Evolutionary conservation across 2,888 invertebrate genomes (phyloP).

Genomic region (Syrphus vitripennis): DNA sequence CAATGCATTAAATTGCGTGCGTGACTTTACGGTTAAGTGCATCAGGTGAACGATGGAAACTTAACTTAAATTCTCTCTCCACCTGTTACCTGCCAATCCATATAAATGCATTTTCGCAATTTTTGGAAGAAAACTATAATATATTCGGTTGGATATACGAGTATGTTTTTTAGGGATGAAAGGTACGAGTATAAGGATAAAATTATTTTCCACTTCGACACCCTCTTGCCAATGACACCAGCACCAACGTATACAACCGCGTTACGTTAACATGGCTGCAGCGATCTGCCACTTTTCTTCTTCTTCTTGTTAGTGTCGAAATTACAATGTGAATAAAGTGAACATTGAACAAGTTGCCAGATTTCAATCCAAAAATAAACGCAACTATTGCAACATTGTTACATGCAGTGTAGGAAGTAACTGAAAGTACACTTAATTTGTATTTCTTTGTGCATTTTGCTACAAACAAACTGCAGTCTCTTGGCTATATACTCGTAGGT

Average conservation of each 20-base stretch:
- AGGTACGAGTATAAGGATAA: background rate
- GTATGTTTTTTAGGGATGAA: background rate
- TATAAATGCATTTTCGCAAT: constrained; percentile 49
- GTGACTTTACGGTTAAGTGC: constrained; percentile 54
- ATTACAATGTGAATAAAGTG: constrained; percentile 11
- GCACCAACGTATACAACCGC: background rate
- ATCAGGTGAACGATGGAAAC: background rate
- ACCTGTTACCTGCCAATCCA: constrained; percentile 60
- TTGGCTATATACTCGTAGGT: too few relatives aligned
- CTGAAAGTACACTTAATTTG: background rate
- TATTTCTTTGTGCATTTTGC: background rate
- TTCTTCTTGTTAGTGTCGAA: constrained; percentile 31
- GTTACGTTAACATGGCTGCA: constrained; percentile 14
- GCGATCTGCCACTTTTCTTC: constrained; percentile 17
- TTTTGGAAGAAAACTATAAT: constrained; percentile 38
- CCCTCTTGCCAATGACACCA: constrained; percentile 32
- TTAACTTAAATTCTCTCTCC: constrained; percentile 2
- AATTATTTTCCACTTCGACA: background rate
- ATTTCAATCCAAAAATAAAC: constrained; percentile 50
- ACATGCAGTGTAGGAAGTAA: constrained; percentile 1
- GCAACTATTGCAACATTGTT: constrained; percentile 31
- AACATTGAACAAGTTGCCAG: constrained; percentile 45
- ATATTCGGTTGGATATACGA: background rate
- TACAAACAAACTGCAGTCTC: background rate
- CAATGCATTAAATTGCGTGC: constrained; percentile 63